These are phyloP conservation scores for Galeruca laticollis DNA, from an alignment of 2,888 invertebrate genomes.

Conservation along the genomic window DNA sequence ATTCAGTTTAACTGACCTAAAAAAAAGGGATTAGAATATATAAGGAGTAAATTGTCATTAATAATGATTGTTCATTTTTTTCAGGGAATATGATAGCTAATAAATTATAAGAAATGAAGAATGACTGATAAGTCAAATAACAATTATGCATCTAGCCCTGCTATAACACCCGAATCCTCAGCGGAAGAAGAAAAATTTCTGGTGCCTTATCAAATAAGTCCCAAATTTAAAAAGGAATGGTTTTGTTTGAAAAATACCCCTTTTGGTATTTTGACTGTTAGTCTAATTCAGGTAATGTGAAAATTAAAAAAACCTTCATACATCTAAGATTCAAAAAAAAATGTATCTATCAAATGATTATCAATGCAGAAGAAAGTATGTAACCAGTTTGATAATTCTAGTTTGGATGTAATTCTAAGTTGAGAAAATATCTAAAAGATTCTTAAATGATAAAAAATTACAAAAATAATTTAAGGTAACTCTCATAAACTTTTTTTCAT, in stretches of 20 bases:
- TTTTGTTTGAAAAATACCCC: conserved; percentile 56
- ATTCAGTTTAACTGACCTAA: no score
- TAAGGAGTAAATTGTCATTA: no score
- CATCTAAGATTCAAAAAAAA: not conserved
- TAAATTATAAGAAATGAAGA: conserved; percentile 22
- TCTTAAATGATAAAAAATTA: not conserved
- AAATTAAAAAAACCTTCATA: conserved; percentile 11
- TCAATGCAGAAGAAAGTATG: no score
- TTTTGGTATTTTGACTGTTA: conserved; percentile 58
- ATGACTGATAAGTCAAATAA: conserved; percentile 22
- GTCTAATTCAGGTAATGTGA: conserved; percentile 58
- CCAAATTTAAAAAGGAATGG: conserved; percentile 46
- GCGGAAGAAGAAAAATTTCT: conserved; percentile 56
- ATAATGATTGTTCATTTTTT: not conserved
- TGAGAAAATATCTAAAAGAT: not conserved
- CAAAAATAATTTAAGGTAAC: not conserved
- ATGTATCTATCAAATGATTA: no score
- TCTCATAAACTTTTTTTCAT: not conserved
- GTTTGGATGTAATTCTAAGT: no score
- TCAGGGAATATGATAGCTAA: conserved; percentile 1
- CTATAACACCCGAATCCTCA: conserved; percentile 57
- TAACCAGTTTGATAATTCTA: no score
- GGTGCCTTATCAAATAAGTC: conserved; percentile 48
- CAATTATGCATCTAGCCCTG: conserved; percentile 50
- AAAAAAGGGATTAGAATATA: no score